A percentile compares a stretch with the other conserved stretches of the same genome.
Evolutionary conservation across 2,888 invertebrate genomes (phyloP).

Genomic region (Coenonympha arcania): DNA sequence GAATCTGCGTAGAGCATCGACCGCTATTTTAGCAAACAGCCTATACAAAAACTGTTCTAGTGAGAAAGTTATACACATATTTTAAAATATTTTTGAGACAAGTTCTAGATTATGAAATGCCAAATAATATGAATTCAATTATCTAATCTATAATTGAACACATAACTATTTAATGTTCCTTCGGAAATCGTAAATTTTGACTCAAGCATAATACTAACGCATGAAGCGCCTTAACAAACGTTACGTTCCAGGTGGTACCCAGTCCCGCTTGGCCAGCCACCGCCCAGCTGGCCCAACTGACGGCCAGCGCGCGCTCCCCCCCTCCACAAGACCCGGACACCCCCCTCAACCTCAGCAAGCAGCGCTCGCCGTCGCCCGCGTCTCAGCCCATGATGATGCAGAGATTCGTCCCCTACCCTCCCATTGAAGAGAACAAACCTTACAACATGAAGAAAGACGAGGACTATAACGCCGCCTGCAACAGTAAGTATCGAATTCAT

Average conservation of each 20-base stretch:
- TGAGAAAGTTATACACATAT: too few relatives aligned
- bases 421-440: conserved; percentile 54
- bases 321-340: conserved; percentile 83
- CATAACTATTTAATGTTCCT: too few relatives aligned
- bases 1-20: too few relatives aligned
- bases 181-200: too few relatives aligned
- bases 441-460: conserved; percentile 63
- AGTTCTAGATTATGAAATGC: too few relatives aligned
- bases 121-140: too few relatives aligned
- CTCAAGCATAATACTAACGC: too few relatives aligned
- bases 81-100: too few relatives aligned
- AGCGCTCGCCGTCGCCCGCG: conserved; percentile 78
- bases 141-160: too few relatives aligned
- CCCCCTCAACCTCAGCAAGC: conserved; percentile 91
- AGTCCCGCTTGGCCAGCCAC: conserved; percentile 79
- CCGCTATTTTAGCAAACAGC: too few relatives aligned
- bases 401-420: conserved; percentile 68
- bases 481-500: conserved; percentile 46
- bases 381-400: conserved; percentile 73
- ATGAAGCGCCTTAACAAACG: too few relatives aligned
- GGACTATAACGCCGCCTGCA: conserved; percentile 57
- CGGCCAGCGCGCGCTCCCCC: conserved; percentile 72
- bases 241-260: conserved; percentile 65
- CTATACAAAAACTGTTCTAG: too few relatives aligned
- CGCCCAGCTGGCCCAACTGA: conserved; percentile 81